These are phyloP conservation scores for Rhinichthys klamathensis DNA, from an alignment of 2,113 vertebrate genomes.

Conservation along the genomic window DNA sequence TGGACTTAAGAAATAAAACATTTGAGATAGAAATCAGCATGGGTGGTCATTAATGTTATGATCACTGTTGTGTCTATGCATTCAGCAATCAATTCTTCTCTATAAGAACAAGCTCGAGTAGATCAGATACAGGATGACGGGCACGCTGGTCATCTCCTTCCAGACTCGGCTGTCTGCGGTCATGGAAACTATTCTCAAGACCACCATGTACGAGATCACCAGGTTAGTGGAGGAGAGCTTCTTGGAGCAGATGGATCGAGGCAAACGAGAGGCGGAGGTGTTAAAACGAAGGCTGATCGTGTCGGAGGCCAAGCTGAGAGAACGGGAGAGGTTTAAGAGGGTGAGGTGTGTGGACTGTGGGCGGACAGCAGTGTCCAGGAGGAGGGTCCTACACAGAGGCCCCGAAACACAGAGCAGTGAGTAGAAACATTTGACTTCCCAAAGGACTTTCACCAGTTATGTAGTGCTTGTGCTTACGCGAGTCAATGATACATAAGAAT, in stretches of 20 bases:
- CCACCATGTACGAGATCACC: conserved; percentile 75
- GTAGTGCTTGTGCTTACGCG: background rate
- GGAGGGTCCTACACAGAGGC: conserved; percentile 27
- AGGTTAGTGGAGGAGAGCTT: conserved; percentile 75
- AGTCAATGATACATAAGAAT: no score
- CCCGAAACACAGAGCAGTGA: conserved; percentile 37
- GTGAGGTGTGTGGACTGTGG: conserved; percentile 58
- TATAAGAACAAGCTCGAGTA: background rate
- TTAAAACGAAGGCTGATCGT: conserved; percentile 67
- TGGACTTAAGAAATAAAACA: background rate
- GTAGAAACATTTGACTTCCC: background rate
- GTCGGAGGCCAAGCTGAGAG: conserved; percentile 63
- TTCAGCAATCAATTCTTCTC: background rate
- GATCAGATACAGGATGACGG: conserved; percentile 65
- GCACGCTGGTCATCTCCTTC: conserved; percentile 71
- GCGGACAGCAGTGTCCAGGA: conserved; percentile 49
- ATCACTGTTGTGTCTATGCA: background rate
- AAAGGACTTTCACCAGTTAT: background rate
- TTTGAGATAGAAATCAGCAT: background rate
- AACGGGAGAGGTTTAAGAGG: conserved; percentile 40
- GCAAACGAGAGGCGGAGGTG: conserved; percentile 68
- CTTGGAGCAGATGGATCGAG: conserved; percentile 72
- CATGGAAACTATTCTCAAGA: conserved; percentile 77
- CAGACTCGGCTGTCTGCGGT: conserved; percentile 77
- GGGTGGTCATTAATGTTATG: background rate